A percentile compares a stretch with the other conserved stretches of the same genome.
Evolutionary conservation across 2,113 vertebrate genomes (phyloP).

Genomic region (Tragelaphus scriptus): DNA sequence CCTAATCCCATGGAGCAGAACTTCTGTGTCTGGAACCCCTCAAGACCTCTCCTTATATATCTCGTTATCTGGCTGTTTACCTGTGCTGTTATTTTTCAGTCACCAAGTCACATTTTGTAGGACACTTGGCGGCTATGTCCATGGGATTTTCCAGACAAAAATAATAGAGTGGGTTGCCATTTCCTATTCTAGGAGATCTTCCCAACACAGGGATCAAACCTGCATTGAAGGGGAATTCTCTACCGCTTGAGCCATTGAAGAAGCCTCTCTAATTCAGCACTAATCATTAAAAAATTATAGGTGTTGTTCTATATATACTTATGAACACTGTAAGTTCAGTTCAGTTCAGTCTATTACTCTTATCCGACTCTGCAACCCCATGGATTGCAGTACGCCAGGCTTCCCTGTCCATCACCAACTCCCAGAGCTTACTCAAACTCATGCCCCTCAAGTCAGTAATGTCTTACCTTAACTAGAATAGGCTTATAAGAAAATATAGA

Average conservation of each 20-base stretch:
- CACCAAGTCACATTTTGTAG: not conserved
- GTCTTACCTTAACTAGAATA: not conserved
- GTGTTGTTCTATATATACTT: not conserved
- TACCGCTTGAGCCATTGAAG: not conserved
- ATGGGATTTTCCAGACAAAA: not conserved
- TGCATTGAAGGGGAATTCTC: not conserved
- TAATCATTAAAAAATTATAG: not conserved
- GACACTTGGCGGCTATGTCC: fast-evolving
- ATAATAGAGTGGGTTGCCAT: not conserved
- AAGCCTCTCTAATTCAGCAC: not conserved
- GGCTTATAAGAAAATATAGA: not conserved
- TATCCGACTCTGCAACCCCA: not conserved
- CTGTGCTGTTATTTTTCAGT: not conserved
- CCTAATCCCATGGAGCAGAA: not conserved
- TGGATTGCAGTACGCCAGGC: fast-evolving
- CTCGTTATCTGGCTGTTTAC: not conserved
- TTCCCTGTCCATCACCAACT: not conserved
- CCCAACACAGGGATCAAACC: not conserved
- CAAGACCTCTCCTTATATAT: not conserved
- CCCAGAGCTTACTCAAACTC: not conserved
- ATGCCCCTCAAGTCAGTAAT: not conserved
- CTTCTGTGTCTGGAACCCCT: not conserved
- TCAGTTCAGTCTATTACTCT: not conserved
- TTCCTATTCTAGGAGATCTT: not conserved
- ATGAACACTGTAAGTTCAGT: not conserved